These are phyloP conservation scores for Stratiomys singularior DNA, from an alignment of 2,888 invertebrate species.

Conservation along the genomic window DNA sequence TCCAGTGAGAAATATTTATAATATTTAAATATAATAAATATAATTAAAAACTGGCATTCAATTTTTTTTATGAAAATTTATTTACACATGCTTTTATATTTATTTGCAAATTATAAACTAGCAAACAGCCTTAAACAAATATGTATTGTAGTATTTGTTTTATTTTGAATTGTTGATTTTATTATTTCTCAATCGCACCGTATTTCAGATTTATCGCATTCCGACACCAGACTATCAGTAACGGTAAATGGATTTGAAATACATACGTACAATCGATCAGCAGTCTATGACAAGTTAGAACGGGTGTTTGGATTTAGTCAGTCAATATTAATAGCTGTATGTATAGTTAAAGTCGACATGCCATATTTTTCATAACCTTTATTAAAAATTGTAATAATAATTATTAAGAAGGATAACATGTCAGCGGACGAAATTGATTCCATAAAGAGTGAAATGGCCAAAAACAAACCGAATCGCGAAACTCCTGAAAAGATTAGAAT, in stretches of 20 bases:
- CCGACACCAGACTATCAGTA: constrained; percentile 89
- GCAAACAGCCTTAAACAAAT: no score
- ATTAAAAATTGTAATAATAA: constrained; percentile 24
- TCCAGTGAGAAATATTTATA: no score
- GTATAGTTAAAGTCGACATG: no score
- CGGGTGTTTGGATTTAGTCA: constrained; percentile 87
- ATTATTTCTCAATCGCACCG: no score
- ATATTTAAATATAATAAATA: no score
- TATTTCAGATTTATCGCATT: constrained; percentile 90
- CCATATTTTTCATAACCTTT: no score
- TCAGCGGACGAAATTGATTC: constrained; percentile 68
- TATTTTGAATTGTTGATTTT: no score
- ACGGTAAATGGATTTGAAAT: constrained; percentile 94
- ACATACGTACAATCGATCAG: constrained; percentile 93
- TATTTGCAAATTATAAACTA: no score
- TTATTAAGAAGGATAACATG: constrained; percentile 67
- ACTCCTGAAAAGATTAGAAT: constrained; percentile 55
- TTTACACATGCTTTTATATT: no score
- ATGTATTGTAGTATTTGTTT: no score
- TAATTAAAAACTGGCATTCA: no score
- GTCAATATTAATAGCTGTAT: constrained; percentile 72
- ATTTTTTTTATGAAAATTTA: no score
- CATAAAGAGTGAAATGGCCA: constrained; percentile 62
- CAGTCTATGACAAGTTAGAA: constrained; percentile 86
- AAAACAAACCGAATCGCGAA: constrained; percentile 69